Evolutionary conservation across 64 coral and sea anemone genomes (phyloP), one percentile per base, ranked within the genome.

Genomic region (Montipora efflorescens): DNA sequence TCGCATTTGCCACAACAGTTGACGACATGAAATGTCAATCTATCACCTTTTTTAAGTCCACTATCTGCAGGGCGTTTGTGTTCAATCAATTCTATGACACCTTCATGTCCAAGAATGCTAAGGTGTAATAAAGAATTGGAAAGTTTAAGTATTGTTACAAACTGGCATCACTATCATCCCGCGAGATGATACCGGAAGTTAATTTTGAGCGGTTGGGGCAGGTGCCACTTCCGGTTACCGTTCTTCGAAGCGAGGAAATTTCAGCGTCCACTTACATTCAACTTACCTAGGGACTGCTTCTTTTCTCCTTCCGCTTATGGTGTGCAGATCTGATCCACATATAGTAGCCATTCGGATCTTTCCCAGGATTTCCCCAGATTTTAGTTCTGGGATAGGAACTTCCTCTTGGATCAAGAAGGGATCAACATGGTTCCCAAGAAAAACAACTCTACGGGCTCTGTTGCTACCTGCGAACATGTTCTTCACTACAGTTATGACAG

Each of bases 261-360:
- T 18, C 16, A 45, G 47, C 43, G 16, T 16, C 4, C 28, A 36
- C 18, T 48, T 50, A 6, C 5, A 50, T 19, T 5, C 0, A 78
- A 67, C 74, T 52, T 45, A 95, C 96, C 96, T 98, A 55, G 96
- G 94, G 67, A 83, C 66, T 55, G 88, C 87, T 58, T 95, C 96
- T 47, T 83, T 98, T 67, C 96, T 78, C 48, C 44, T 91, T 2
- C 96, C 94, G n/a, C 92, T 82, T 47, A 98, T 90, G 4, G 96
- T 98, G 49, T 98, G 96, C 10, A 98, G 90, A 77, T 98, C 97
- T 25, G 97, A 98, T 5, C 97, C 97, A 95, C 97, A 98, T 48
- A 98, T 95, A 2, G 97, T 94, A 70, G 97, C 92, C 75, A 91
- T 79, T 55, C 84, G 49, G 3, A 98, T 14, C 80, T 93, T 90